Evolutionary conservation across 1,140 invertebrate species (phyloP).

Genomic region (Calliopsis andreniformis): DNA sequence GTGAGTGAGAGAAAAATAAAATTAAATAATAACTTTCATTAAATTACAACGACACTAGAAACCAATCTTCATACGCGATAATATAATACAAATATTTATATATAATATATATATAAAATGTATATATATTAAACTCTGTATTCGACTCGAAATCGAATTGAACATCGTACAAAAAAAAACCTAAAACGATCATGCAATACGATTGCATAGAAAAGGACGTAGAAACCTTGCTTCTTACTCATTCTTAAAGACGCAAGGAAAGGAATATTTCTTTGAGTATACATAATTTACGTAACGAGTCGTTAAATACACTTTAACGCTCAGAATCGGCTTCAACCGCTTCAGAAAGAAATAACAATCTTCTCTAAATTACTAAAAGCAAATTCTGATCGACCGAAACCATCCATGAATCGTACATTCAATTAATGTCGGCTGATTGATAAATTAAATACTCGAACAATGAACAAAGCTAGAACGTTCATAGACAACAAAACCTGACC

Average conservation of each 20-base stretch:
- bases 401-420: constrained; percentile 2
- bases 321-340: not conserved
- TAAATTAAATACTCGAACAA: constrained; percentile 5
- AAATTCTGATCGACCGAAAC: not conserved
- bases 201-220: constrained; percentile 23
- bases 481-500: not conserved
- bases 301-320: not conserved
- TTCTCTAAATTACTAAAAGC: not conserved
- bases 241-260: not conserved
- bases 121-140: constrained; percentile 62
- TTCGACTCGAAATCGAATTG: constrained; percentile 57
- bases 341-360: not conserved
- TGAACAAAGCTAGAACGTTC: not conserved
- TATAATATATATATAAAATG: constrained; percentile 53
- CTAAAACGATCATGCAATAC: constrained; percentile 43
- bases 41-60: constrained; percentile 56
- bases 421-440: not conserved
- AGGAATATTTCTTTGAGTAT: constrained; percentile 28
- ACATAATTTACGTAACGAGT: constrained; percentile 21
- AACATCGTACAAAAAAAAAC: constrained; percentile 46
- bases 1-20: constrained; percentile 18
- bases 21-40: constrained; percentile 62
- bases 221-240: not conserved
- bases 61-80: constrained; percentile 45
- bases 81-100: constrained; percentile 61